These are phyloP conservation scores for Squalus acanthias DNA, from an alignment of 2,797 vertebrate genomes.

Conservation along the genomic window DNA sequence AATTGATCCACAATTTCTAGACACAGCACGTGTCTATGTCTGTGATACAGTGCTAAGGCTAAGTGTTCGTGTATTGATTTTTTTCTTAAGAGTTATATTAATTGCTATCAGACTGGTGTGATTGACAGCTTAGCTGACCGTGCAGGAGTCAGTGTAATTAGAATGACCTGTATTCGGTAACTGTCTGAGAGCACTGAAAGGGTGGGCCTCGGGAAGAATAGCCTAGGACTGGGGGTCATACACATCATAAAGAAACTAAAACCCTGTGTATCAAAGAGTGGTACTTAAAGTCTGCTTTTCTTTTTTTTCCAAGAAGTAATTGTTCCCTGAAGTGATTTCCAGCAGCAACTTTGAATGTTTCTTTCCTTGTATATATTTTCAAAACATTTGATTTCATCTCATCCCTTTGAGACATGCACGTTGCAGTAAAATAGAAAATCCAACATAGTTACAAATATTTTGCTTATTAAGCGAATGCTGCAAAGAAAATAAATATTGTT, in stretches of 20 bases:
- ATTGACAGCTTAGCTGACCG: not conserved
- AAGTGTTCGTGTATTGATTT: slow-evolving; percentile 21
- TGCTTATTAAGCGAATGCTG: not conserved
- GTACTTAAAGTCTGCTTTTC: not conserved
- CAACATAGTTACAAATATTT: not conserved
- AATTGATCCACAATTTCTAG: not conserved
- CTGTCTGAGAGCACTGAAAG: not conserved
- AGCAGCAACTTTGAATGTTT: not conserved
- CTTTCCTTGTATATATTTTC: not conserved
- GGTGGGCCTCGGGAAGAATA: not conserved
- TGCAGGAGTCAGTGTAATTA: not conserved
- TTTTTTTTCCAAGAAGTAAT: not conserved
- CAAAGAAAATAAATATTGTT: not conserved
- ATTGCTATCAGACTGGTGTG: not conserved
- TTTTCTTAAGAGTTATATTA: not conserved
- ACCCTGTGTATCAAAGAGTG: not conserved
- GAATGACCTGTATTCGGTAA: not conserved
- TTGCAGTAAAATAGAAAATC: not conserved
- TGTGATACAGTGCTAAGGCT: not conserved
- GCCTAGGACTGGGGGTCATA: not conserved
- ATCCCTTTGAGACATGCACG: not conserved
- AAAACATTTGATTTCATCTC: not conserved
- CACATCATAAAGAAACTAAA: not conserved
- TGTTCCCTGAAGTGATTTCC: not conserved
- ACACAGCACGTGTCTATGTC: not conserved